Base-by-base conservation (phyloP, 2,797 vertebrate genomes). In the Malacoctenus gilli region DNA sequence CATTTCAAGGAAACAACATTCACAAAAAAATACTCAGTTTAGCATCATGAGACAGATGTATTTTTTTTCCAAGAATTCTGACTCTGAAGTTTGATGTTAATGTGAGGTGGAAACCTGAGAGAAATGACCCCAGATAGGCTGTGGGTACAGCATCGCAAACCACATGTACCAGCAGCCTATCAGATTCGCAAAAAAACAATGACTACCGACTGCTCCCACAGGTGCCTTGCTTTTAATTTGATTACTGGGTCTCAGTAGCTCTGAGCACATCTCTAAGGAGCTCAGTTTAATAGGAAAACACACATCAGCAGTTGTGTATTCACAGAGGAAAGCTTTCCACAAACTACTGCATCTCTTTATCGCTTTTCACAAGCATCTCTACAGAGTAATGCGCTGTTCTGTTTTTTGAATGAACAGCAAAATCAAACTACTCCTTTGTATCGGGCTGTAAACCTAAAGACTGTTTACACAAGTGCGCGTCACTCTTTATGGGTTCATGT, bases 211-310 rank as follows among this genome's bases (percentile, higher is more conserved):
- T 46, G 9, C 9, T 44, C 12, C 54, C 63, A 37, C 16, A 48
- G 31, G 3, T 37, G 22, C n/a, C 11, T 36, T 9, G 20, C 2
- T 43, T 42, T 46, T 16, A 40, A 42, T 30, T 32, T 21, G 23
- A 65, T 54, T 43, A 53, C 32, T 65, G 1, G 1, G 1, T 30
- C 38, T 68, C 25, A 47, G 19, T 9, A 7, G 18, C 55, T 61
- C 9, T 0, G 6, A 46, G 2, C 18, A 18, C 8, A 11, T 59
- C 57, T 56, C 22, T 13, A 15, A 60, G 34, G 21, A 37, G 55
- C 28, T 68, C 51, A 39, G 42, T 28, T 66, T 55, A 44, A 25
- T 50, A 28, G 15, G 36, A 63, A 52, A 38, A 43, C 35, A 49
- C 28, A 48, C 38, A 13, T 56, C 44, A 47, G 37, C 19, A 37